Evolutionary conservation across 2,797 vertebrate species (phyloP).

Genomic region (Hoplostethus mediterraneus): DNA sequence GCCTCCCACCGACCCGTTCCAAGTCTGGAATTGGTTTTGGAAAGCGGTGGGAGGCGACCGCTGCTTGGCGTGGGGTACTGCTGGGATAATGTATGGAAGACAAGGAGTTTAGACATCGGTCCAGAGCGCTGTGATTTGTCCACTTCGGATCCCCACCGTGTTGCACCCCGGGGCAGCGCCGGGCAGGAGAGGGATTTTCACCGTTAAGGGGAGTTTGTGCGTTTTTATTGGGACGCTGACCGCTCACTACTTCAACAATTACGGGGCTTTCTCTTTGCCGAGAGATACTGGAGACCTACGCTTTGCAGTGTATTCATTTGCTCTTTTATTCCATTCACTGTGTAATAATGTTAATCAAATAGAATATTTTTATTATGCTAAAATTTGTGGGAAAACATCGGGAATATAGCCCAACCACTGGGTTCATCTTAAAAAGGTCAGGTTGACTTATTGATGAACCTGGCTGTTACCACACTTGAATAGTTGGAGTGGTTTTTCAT

Average conservation of each 20-base stretch:
- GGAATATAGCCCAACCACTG: not conserved
- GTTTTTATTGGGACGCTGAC: slow-evolving; percentile 30
- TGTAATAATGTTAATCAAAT: not conserved
- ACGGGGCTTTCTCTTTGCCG: not conserved
- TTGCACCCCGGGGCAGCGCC: not conserved
- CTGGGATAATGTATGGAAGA: slow-evolving; percentile 20
- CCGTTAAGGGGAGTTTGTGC: not conserved
- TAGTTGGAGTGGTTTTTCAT: slow-evolving; percentile 52
- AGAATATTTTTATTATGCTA: not conserved
- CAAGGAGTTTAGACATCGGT: not conserved
- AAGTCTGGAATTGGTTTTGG: slow-evolving; percentile 41
- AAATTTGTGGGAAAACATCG: too few relatives aligned
- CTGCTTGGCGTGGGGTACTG: slow-evolving; percentile 2
- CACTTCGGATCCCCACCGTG: slow-evolving; percentile 3
- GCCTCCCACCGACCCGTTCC: slow-evolving; percentile 1
- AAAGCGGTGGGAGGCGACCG: slow-evolving; percentile 1
- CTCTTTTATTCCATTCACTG: not conserved
- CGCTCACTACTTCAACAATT: not conserved
- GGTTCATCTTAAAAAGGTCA: slow-evolving; percentile 49
- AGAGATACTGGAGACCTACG: too few relatives aligned
- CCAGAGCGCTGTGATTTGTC: slow-evolving; percentile 5
- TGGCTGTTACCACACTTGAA: slow-evolving; percentile 35
- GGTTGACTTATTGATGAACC: slow-evolving; percentile 61
- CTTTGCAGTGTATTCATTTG: too few relatives aligned
- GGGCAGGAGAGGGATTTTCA: slow-evolving; percentile 1